Percentiles rank a stretch among this genome's conserved stretches.
Evolutionary conservation across 2,888 invertebrate genomes (phyloP).

Genomic region (Deilephila elpenor): DNA sequence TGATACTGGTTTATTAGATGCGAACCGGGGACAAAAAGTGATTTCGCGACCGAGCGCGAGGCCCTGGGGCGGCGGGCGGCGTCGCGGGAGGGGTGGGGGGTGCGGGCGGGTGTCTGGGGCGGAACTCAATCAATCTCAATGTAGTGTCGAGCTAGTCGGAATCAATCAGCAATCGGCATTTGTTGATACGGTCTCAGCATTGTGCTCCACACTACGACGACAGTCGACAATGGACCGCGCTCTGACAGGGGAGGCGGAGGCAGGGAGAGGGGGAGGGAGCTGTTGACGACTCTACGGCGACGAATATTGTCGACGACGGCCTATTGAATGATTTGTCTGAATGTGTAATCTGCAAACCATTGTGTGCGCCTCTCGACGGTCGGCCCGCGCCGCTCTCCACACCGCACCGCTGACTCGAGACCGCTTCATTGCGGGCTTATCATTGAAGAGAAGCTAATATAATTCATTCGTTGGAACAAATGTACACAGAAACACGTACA

Average conservation of each 20-base stretch:
- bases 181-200: constrained; percentile 33
- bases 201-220: constrained; percentile 33
- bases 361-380: not conserved
- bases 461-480: no score
- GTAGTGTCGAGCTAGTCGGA: constrained; percentile 48
- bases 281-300: not conserved
- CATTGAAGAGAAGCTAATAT: no score
- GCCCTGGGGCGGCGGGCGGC: not conserved
- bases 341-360: constrained; percentile 23
- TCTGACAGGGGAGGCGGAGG: not conserved
- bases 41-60: constrained; percentile 34
- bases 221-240: constrained; percentile 34
- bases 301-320: constrained; percentile 25
- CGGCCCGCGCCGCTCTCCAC: not conserved
- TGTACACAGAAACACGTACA: no score
- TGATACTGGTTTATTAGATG: constrained; percentile 31
- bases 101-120: constrained; percentile 21
- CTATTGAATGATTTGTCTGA: constrained; percentile 30
- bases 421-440: not conserved
- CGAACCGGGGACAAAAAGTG: constrained; percentile 37
- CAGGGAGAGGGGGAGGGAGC: not conserved
- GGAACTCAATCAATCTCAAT: constrained; percentile 53
- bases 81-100: not conserved
- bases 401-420: not conserved
- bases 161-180: constrained; percentile 55